phyloP scores from a whole-genome alignment of 2,797 vertebrate species.

The Lutjanus campechanus region DNA sequence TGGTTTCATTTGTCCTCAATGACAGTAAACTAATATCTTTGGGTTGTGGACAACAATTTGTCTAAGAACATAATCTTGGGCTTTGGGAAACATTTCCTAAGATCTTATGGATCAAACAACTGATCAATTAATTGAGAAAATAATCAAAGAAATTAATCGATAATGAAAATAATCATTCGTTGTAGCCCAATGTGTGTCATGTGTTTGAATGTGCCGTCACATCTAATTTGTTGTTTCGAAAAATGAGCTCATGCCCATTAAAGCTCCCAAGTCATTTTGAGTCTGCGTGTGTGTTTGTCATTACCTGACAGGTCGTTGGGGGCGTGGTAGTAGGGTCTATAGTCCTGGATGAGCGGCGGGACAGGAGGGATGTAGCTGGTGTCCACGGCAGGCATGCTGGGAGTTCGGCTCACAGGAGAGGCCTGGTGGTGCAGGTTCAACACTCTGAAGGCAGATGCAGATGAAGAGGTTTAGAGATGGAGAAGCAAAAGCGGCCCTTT shows the following conservation, averaged over 20 bases:
- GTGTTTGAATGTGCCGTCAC: neutral
- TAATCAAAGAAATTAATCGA: no score
- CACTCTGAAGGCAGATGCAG: slow-evolving; percentile 74
- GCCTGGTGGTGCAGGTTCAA: slow-evolving; percentile 95
- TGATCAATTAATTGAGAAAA: no score
- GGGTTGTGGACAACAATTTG: no score
- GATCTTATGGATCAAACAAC: no score
- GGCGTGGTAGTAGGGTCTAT: slow-evolving; percentile 96
- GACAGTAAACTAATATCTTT: no score
- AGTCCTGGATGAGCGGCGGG: slow-evolving; percentile 95
- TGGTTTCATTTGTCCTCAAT: no score
- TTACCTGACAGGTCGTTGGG: slow-evolving; percentile 95
- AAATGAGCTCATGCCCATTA: neutral
- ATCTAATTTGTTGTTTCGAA: neutral
- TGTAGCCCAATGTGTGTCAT: no score
- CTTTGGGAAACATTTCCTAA: no score
- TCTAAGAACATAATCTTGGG: no score
- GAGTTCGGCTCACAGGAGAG: slow-evolving; percentile 94
- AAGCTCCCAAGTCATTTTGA: neutral
- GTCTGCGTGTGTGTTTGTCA: slow-evolving; percentile 15
- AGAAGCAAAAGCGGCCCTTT: neutral
- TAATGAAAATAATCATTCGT: no score
- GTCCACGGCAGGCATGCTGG: slow-evolving; percentile 95
- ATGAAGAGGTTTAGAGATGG: neutral
- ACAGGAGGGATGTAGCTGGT: slow-evolving; percentile 95